Percentiles rank a stretch among this genome's conserved stretches.
Conservation (phyloP, 2,797 vertebrate species). For the Avahi laniger region DNA sequence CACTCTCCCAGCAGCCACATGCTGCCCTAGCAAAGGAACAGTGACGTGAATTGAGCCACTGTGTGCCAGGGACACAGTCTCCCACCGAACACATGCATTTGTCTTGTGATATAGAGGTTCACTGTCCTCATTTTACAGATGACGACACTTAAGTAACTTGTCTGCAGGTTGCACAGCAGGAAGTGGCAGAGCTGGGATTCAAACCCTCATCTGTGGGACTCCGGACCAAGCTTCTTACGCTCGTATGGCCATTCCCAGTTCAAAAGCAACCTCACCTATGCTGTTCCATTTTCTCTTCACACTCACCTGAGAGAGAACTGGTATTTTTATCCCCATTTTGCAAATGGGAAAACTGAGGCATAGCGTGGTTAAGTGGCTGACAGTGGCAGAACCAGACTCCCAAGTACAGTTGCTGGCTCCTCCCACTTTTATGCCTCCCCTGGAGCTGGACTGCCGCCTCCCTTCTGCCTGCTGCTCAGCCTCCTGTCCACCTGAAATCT, state of each 20-base stretch:
- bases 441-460: background rate
- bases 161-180: background rate
- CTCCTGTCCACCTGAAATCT: background rate
- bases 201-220: background rate
- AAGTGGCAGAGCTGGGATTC: background rate
- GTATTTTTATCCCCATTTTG: background rate
- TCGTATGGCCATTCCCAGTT: background rate
- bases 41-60: background rate
- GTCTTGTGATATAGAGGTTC: conserved; percentile 3
- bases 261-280: background rate
- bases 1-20: background rate
- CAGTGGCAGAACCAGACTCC: background rate
- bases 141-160: background rate
- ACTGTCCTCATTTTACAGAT: conserved; percentile 24
- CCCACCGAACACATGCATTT: background rate
- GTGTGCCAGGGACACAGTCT: background rate
- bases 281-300: background rate
- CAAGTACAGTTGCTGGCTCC: background rate
- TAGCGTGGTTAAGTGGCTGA: background rate
- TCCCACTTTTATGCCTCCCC: background rate
- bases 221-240: background rate
- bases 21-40: background rate
- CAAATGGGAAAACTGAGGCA: background rate
- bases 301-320: background rate
- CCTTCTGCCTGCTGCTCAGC: background rate